Base-by-base conservation (phyloP, 1,140 invertebrate genomes). In the Hyposmocoma kahamanoa region DNA sequence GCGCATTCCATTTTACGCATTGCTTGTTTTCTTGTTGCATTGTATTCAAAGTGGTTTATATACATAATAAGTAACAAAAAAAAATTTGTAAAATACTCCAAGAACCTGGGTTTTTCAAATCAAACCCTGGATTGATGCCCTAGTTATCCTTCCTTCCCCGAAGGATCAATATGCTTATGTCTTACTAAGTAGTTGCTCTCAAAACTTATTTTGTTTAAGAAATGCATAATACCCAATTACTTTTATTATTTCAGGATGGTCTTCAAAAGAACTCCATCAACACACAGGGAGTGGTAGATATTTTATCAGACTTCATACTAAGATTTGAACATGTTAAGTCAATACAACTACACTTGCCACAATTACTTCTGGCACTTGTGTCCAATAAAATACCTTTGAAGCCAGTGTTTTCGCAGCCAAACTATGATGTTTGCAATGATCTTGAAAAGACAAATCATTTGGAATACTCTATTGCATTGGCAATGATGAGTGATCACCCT, bases 391-490 rank as follows among this genome's bases (percentile, higher is more conserved):
- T 85, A 39, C 76, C 70, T 13, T 53, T 85, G 15, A 77, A 72
- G 50, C 53, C 70, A 36, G 73, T 81, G 43, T 82, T 81, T 57
- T 70, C 70, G 15, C 67, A 47, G 32, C 28, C 26, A 30, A 62
- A 74, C 18, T 70, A 56, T 67, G 67, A 78, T 28, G 52, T 51
- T 18, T 78, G 72, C 26, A 73, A 55, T 54, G 76, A 84, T 50
- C 42, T 58, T 36, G 81, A 84, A 47, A 83, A 81, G 53, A 72
- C 56, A 8, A 59, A 53, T 38, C 79, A 84, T 59, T 60, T 84
- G 38, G 73, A 81, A 41, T 74, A 72, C 64, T 80, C 73, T 11
- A 60, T 81, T 32, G 56, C 74, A 13, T 50, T 84, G 8, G 64
- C 72, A 24, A 46, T 62, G 15, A 39, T 80, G 19, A 71, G 71